Base-by-base conservation (phyloP, 2,888 invertebrate genomes). In the Exocentrus adspersus region DNA sequence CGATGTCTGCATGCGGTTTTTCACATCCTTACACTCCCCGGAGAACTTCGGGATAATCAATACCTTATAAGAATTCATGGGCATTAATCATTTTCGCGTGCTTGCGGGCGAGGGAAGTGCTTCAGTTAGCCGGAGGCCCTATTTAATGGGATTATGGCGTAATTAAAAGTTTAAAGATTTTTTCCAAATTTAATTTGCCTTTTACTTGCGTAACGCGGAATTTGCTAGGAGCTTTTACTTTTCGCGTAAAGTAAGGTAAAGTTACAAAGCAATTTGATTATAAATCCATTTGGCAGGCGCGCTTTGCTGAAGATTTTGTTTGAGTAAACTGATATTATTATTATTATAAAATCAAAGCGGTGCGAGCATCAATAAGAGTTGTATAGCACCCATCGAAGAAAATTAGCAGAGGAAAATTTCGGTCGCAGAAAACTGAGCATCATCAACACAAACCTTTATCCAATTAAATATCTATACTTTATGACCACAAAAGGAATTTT, bases 1-100 rank as follows among this genome's bases (percentile, higher is more conserved):
- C 78, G 67, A 75, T 78, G 77, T 78, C 77, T 75, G 72, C 69
- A 68, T 71, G 74, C 73, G 73, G 72, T 74, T 69, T 70, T 67
- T 69, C 67, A 46, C 65, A 60, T 68, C 57, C 57, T 57, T 57
- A 57, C 57, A 57, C 57, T 46, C 46, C 52, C 54, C 21, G 60
- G 37, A 60, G 60, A 53, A 60, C 48, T 60, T 60, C 48, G 19
- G 48, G 63, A 64, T 60, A 60, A 64, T 64, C 64, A 50, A 67
- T 64, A 67, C 63, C 67, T 63, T 61, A 65, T 67, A 68, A 71
- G 71, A 70, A 60, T 60, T 48, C 53, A 46, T 21, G 10, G 56
- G 57, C 51, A 56, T 62, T 62, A 52, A 62, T 51, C 62, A 62
- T 57, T 51, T 53, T 60, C 57, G 30, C 57, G 21, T 46, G 19